These are phyloP conservation scores for Hetaerina titia DNA, from an alignment of 2,888 invertebrate genomes.

Conservation along the genomic window DNA sequence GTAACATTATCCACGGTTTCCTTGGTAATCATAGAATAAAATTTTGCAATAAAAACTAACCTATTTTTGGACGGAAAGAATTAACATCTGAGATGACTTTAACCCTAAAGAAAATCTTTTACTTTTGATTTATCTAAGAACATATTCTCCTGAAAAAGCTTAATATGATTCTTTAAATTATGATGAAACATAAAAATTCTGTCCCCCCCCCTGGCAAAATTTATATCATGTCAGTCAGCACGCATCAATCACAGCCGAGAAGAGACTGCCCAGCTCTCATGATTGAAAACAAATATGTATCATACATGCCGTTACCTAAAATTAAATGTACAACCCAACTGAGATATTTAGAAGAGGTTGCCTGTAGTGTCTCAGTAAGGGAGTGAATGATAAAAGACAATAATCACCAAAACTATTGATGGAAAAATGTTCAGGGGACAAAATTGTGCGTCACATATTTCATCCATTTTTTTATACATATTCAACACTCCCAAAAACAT, in stretches of 20 bases:
- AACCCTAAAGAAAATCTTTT: not conserved
- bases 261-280: not conserved
- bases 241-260: not conserved
- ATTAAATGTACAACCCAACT: not conserved
- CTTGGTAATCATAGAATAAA: not conserved
- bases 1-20: not conserved
- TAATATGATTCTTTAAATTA: not conserved
- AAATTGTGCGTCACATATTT: not conserved
- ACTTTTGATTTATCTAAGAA: not conserved
- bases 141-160: not conserved
- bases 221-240: not conserved
- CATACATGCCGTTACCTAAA: not conserved
- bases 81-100: not conserved
- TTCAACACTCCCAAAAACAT: not conserved
- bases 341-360: not conserved
- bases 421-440: not conserved
- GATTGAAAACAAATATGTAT: not conserved
- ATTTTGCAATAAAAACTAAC: not conserved
- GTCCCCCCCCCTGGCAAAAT: not conserved
- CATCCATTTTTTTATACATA: not conserved
- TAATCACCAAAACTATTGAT: not conserved
- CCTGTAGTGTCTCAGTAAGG: not conserved
- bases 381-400: not conserved
- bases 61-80: constrained; percentile 7
- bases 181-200: not conserved